A percentile compares a stretch with the other conserved stretches of the same genome.
Conservation (phyloP, 2,888 invertebrate genomes). For the Boloria euphrosyne region DNA sequence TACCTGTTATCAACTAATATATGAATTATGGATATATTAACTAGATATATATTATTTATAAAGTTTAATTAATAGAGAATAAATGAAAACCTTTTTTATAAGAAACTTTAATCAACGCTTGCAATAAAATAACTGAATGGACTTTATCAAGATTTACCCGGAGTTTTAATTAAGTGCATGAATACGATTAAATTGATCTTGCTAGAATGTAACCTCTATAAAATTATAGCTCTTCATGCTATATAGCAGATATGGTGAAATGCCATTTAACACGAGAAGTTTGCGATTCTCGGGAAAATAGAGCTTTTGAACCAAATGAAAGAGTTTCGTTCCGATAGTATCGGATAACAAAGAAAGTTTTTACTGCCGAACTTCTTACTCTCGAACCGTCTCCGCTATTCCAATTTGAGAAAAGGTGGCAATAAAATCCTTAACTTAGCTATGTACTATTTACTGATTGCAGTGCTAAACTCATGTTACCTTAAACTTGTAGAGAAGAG, state of each 20-base stretch:
- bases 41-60: no score
- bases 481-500: not conserved
- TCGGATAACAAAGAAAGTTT: slow-evolving; percentile 81
- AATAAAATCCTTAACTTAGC: slow-evolving; percentile 55
- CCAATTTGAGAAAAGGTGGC: slow-evolving; percentile 72
- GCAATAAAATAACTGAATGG: slow-evolving; percentile 8
- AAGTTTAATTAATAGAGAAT: not conserved
- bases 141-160: slow-evolving; percentile 15
- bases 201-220: not conserved
- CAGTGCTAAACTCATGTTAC: slow-evolving; percentile 5
- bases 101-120: slow-evolving; percentile 13
- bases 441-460: slow-evolving; percentile 32
- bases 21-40: no score
- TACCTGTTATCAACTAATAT: no score
- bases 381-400: slow-evolving; percentile 69
- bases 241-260: slow-evolving; percentile 17
- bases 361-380: slow-evolving; percentile 70
- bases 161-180: slow-evolving; percentile 19
- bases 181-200: slow-evolving; percentile 7
- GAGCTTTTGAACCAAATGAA: slow-evolving; percentile 58
- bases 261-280: slow-evolving; percentile 42
- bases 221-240: no score
- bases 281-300: slow-evolving; percentile 54
- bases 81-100: not conserved
- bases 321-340: slow-evolving; percentile 70